Percentiles rank a stretch among this genome's conserved stretches.
These are phyloP conservation scores for Eulemur coronatus DNA, from an alignment of 2,797 vertebrate species.

Conservation along the genomic window DNA sequence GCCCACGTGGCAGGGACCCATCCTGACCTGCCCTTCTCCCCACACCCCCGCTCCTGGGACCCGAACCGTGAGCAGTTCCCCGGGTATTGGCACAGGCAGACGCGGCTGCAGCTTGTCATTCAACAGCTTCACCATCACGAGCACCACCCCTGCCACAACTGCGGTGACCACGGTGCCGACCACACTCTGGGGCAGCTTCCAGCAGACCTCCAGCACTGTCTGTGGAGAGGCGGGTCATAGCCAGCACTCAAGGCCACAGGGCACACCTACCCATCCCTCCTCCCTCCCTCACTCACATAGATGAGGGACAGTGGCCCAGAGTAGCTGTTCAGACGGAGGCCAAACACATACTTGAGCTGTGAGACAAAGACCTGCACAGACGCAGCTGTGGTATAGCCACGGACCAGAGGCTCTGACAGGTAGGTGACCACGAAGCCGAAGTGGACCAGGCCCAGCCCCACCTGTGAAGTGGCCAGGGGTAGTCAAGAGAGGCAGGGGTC, in stretches of 20 bases:
- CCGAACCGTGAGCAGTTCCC: conserved; percentile 93
- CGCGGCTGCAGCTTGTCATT: conserved; percentile 86
- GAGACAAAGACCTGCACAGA: conserved; percentile 93
- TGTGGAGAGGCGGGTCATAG: conserved; percentile 72
- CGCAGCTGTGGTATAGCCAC: conserved; percentile 93
- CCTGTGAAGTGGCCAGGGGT: conserved; percentile 77
- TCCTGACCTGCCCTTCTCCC: background rate
- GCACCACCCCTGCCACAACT: conserved; percentile 86
- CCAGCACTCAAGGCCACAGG: background rate
- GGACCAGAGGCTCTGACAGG: conserved; percentile 94
- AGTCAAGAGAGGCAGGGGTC: background rate
- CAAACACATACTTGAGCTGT: conserved; percentile 94
- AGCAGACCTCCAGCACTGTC: conserved; percentile 90
- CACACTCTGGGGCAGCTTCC: conserved; percentile 85
- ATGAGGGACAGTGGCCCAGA: conserved; percentile 87
- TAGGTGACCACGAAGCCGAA: conserved; percentile 98
- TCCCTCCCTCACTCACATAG: conserved; percentile 77
- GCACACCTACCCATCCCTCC: background rate
- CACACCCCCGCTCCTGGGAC: no score
- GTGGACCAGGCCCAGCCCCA: conserved; percentile 91
- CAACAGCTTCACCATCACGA: conserved; percentile 90
- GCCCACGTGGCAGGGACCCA: background rate
- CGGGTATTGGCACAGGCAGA: conserved; percentile 91
- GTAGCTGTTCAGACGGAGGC: conserved; percentile 84
- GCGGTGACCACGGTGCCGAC: conserved; percentile 89